Percentiles rank a stretch among this genome's conserved stretches.
Conservation (phyloP, 1,140 invertebrate genomes). For the Procambarus virginalis region DNA sequence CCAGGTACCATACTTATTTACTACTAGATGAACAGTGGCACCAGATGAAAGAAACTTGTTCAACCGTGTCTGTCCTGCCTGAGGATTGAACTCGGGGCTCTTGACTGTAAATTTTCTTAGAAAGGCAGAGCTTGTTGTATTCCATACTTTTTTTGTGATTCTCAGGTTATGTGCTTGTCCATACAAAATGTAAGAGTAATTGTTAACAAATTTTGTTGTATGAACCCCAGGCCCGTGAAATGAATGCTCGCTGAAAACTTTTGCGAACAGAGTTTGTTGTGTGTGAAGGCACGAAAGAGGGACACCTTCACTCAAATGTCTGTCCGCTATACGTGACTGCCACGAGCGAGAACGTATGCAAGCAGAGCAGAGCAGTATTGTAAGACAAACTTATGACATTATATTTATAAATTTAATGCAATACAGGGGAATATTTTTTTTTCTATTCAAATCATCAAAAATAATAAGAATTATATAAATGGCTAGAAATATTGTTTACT, state of each 20-base stretch:
- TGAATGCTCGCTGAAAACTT: constrained; percentile 33
- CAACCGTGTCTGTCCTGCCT: no score
- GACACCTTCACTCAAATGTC: constrained; percentile 57
- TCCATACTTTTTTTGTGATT: no score
- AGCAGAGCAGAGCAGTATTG: constrained; percentile 58
- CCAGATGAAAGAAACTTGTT: no score
- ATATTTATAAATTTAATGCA: not conserved
- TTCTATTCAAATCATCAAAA: not conserved
- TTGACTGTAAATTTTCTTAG: no score
- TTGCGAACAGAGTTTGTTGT: constrained; percentile 22
- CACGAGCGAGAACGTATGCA: constrained; percentile 57
- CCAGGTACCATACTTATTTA: no score
- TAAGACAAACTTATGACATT: not conserved
- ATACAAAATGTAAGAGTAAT: no score
- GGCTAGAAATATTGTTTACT: no score
- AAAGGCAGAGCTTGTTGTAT: no score
- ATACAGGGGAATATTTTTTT: not conserved
- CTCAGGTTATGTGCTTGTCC: no score
- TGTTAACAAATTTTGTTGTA: not conserved
- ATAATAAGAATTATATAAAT: no score
- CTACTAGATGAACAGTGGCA: no score
- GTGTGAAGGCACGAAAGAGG: constrained; percentile 33
- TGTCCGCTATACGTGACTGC: constrained; percentile 53
- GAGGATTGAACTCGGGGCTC: no score
- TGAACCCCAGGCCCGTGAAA: constrained; percentile 26